Conservation (phyloP, 1,140 invertebrate genomes). For the Lineus longissimus region DNA sequence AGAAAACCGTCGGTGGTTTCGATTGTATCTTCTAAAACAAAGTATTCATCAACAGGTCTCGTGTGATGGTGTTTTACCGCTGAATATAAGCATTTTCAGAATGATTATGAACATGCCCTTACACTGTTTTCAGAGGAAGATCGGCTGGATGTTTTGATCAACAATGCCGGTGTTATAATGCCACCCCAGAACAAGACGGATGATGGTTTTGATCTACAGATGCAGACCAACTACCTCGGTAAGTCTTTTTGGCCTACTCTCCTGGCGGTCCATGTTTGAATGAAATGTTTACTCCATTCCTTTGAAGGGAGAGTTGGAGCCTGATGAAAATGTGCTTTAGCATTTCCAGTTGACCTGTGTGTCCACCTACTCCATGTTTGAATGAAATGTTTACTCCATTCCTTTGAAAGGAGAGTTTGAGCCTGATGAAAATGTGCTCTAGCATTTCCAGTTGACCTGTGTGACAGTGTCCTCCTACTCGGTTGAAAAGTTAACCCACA, state of each 20-base stretch:
- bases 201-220: conserved; percentile 57
- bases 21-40: not conserved
- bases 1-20: too few species aligned
- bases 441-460: too few species aligned
- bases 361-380: too few species aligned
- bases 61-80: not conserved
- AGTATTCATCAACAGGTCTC: not conserved
- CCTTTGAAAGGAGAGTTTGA: too few species aligned
- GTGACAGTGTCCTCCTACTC: too few species aligned
- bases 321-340: too few species aligned
- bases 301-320: too few species aligned
- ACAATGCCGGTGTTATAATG: conserved; percentile 74
- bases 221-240: conserved; percentile 57
- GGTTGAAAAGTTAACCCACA: not conserved
- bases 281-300: not conserved
- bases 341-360: too few species aligned
- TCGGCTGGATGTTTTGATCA: conserved; percentile 62
- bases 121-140: too few species aligned
- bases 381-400: too few species aligned
- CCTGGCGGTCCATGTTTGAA: conserved; percentile 2
- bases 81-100: not conserved
- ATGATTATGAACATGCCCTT: too few species aligned
- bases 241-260: conserved; percentile 13
- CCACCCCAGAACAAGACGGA: conserved; percentile 43
- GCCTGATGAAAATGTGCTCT: too few species aligned